A percentile compares a stretch with the other conserved stretches of the same genome.
Conservation (phyloP, 2,888 invertebrate species). For the Calliopum simillimum region DNA sequence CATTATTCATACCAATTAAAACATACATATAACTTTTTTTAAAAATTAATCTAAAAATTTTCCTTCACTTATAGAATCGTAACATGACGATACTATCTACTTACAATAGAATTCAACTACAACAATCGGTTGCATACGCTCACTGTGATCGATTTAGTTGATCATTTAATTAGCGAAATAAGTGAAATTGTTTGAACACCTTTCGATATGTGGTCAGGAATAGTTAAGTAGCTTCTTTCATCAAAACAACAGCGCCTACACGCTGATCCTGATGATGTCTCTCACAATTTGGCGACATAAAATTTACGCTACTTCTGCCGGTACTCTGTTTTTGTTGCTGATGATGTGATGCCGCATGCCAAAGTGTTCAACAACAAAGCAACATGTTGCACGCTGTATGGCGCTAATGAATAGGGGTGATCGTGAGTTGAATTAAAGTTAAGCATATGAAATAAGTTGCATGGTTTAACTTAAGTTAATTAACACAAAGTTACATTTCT, state of each 20-base stretch:
- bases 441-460: background rate
- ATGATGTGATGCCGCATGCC: constrained; percentile 18
- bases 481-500: constrained; percentile 43
- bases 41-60: too few species aligned
- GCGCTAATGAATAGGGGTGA: constrained; percentile 61
- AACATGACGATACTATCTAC: too few species aligned
- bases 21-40: too few species aligned
- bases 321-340: background rate
- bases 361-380: constrained; percentile 4
- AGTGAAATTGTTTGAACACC: constrained; percentile 65
- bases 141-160: constrained; percentile 44
- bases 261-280: background rate
- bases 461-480: constrained; percentile 45
- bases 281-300: too few species aligned
- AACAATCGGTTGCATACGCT: too few species aligned
- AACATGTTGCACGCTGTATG: constrained; percentile 37
- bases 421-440: constrained; percentile 52
- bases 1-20: too few species aligned
- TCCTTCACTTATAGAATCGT: too few species aligned
- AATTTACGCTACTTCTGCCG: too few species aligned
- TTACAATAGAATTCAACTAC: too few species aligned
- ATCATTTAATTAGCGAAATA: constrained; percentile 64
- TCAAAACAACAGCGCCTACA: constrained; percentile 20
- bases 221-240: constrained; percentile 52
- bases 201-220: constrained; percentile 51